phyloP scores from a whole-genome alignment of 2,113 vertebrate genomes.

The Melanostigma gelatinosum region DNA sequence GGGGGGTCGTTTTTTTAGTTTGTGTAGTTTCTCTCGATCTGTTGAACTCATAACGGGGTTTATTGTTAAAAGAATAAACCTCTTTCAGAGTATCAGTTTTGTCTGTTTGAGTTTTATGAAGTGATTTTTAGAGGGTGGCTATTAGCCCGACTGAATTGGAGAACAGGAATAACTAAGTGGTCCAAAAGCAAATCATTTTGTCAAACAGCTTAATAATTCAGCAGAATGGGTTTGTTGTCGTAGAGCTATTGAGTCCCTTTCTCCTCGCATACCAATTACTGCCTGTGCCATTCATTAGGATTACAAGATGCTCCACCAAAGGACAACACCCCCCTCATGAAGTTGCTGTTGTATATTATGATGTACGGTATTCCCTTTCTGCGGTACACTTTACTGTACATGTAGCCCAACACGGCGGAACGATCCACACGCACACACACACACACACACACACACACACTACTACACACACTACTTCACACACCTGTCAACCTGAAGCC shows the following conservation, averaged over 20 bases:
- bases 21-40: conserved; percentile 4
- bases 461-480: conserved; percentile 32
- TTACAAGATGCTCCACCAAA: conserved; percentile 34
- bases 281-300: conserved; percentile 32
- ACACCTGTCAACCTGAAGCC: conserved; percentile 67
- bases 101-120: conserved; percentile 34
- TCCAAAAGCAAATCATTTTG: conserved; percentile 42
- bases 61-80: conserved; percentile 45
- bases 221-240: conserved; percentile 44
- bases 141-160: conserved; percentile 34
- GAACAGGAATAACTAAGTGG: conserved; percentile 20
- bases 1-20: not conserved
- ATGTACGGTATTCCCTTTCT: conserved; percentile 10
- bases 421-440: not conserved
- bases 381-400: not conserved
- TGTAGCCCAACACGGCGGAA: conserved; percentile 1
- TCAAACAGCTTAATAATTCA: conserved; percentile 52
- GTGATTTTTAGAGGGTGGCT: conserved; percentile 13
- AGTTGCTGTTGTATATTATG: conserved; percentile 19
- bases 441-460: not conserved
- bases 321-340: not conserved
- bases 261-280: conserved; percentile 39
- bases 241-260: conserved; percentile 12
- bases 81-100: conserved; percentile 10
- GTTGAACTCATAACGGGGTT: conserved; percentile 21